Evolutionary conservation across 2,888 invertebrate genomes (phyloP).

Genomic region (Eupithecia tripunctaria): DNA sequence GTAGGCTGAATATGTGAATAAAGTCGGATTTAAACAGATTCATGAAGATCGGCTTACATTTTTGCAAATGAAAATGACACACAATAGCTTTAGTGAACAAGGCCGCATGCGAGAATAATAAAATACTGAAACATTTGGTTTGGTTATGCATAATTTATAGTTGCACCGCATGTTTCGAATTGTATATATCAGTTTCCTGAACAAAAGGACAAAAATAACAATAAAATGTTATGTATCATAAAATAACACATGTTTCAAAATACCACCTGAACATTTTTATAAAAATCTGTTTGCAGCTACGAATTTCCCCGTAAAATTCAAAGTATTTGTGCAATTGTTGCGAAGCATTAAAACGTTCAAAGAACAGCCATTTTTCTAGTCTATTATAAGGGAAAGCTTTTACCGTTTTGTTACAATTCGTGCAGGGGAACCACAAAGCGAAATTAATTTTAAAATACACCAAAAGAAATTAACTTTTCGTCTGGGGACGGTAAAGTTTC

Average conservation of each 20-base stretch:
- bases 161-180: slow-evolving; percentile 23
- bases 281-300: slow-evolving; percentile 10
- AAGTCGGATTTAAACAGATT: slow-evolving; percentile 22
- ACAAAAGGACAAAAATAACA: slow-evolving; percentile 19
- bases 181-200: slow-evolving; percentile 15
- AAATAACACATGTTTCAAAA: slow-evolving; percentile 8
- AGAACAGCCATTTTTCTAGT: slow-evolving; percentile 66
- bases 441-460: slow-evolving; percentile 84
- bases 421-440: slow-evolving; percentile 79
- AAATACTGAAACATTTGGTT: slow-evolving; percentile 6
- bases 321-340: slow-evolving; percentile 50
- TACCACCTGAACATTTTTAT: slow-evolving; percentile 1
- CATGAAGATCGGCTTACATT: slow-evolving; percentile 18
- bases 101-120: not conserved
- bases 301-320: slow-evolving; percentile 23
- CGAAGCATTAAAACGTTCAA: slow-evolving; percentile 63
- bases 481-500: slow-evolving; percentile 74
- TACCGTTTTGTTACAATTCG: slow-evolving; percentile 73
- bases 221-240: not conserved
- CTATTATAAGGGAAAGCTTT: slow-evolving; percentile 74
- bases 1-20: slow-evolving; percentile 34
- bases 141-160: not conserved
- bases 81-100: slow-evolving; percentile 15
- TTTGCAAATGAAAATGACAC: slow-evolving; percentile 21
- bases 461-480: slow-evolving; percentile 83